Conservation (phyloP, 2,888 invertebrate genomes). For the Sinopyrophorus schimmeli region DNA sequence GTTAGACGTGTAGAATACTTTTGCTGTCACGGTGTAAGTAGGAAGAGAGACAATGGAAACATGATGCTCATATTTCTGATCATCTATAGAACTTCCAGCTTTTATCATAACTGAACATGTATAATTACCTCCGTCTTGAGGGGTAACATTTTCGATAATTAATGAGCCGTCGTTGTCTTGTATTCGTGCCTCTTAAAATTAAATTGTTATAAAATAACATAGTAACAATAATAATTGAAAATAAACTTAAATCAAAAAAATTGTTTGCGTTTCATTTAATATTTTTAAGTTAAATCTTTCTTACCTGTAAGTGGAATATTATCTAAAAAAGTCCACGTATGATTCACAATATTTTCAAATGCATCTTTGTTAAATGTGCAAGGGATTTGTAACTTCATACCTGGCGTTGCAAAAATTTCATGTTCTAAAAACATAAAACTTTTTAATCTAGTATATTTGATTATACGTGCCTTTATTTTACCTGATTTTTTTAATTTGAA, state of each 20-base stretch:
- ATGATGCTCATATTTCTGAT: constrained; percentile 43
- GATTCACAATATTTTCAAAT: constrained; percentile 26
- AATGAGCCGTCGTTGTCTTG: constrained; percentile 42
- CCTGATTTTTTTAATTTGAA: constrained; percentile 35
- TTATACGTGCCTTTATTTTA: constrained; percentile 13
- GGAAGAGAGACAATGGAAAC: constrained; percentile 49
- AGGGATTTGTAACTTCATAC: constrained; percentile 37
- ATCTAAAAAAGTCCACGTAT: constrained; percentile 37
- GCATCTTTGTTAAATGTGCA: constrained; percentile 30
- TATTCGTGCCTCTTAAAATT: constrained; percentile 35
- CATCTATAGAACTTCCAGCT: constrained; percentile 25
- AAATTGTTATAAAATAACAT: not conserved
- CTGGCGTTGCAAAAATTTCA: constrained; percentile 39
- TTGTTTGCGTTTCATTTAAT: constrained; percentile 6
- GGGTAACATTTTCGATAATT: constrained; percentile 44
- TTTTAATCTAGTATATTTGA: not conserved
- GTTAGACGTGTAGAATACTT: constrained; percentile 46
- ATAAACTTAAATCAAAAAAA: not conserved
- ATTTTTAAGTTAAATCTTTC: constrained; percentile 39
- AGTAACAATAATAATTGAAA: constrained; percentile 2
- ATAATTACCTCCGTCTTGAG: constrained; percentile 52
- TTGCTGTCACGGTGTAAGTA: constrained; percentile 45
- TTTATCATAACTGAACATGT: constrained; percentile 44
- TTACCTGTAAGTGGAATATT: constrained; percentile 40
- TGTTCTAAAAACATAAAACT: constrained; percentile 34